These are phyloP conservation scores for Podabrus alpinus DNA, from an alignment of 2,888 invertebrate species.

Conservation along the genomic window DNA sequence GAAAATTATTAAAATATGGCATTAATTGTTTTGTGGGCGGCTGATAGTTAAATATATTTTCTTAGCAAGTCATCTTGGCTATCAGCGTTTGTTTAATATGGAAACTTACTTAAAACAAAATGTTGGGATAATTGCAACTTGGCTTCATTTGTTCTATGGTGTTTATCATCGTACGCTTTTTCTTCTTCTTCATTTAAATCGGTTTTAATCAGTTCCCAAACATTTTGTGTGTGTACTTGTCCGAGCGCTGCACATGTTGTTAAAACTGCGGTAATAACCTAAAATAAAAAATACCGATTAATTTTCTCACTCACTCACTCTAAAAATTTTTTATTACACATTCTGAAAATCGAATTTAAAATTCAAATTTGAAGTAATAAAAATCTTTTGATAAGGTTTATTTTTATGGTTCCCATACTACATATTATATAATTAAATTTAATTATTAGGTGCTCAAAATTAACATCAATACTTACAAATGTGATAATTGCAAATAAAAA, in stretches of 20 bases:
- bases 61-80: too few species aligned
- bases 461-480: constrained; percentile 42
- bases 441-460: background rate
- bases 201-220: constrained; percentile 42
- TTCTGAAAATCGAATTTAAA: background rate
- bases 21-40: too few species aligned
- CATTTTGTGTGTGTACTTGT: constrained; percentile 44
- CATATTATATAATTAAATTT: background rate
- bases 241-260: constrained; percentile 44
- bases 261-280: constrained; percentile 44
- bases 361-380: background rate
- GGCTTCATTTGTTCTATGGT: constrained; percentile 35
- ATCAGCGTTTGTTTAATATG: too few species aligned
- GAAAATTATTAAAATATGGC: background rate
- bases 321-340: too few species aligned
- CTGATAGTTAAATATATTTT: too few species aligned
- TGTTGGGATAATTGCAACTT: constrained; percentile 38
- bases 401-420: too few species aligned
- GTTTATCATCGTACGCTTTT: constrained; percentile 31
- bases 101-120: constrained; percentile 37
- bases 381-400: too few species aligned
- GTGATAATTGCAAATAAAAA: constrained; percentile 41
- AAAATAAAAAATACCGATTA: constrained; percentile 7
- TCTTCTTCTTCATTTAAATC: constrained; percentile 45
- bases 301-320: too few species aligned